These are phyloP conservation scores for Platygyra sinensis DNA, from an alignment of 64 coral and sea anemone genomes.

Conservation along the genomic window DNA sequence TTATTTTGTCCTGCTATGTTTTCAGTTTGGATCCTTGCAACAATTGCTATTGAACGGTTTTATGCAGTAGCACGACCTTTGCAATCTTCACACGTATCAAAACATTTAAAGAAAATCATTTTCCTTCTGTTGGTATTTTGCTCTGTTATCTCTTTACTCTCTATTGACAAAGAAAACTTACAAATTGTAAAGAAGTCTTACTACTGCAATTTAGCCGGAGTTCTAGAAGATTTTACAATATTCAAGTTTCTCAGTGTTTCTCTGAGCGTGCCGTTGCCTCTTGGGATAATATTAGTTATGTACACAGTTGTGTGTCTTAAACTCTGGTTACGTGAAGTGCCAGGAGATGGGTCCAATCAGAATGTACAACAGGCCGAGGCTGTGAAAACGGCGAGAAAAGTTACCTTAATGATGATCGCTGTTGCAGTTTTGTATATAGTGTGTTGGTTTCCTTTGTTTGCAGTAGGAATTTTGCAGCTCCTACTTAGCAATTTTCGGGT, in stretches of 20 bases:
- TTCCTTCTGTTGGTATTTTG: not conserved
- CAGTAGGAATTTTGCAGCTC: too few species aligned
- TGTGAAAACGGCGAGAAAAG: not conserved
- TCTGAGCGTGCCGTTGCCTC: too few species aligned
- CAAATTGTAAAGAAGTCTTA: too few species aligned
- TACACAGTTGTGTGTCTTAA: not conserved
- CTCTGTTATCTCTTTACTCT: not conserved
- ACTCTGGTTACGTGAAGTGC: not conserved
- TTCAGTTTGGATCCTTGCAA: not conserved
- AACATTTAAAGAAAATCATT: not conserved
- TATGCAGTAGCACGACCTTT: not conserved
- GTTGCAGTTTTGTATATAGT: not conserved
- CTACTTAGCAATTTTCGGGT: not conserved
- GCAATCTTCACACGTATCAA: not conserved
- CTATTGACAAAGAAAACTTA: not conserved
- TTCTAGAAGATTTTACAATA: too few species aligned
- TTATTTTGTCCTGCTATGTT: not conserved
- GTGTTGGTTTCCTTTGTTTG: conserved; percentile 4
- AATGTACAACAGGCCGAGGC: not conserved
- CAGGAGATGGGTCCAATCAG: not conserved
- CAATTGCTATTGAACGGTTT: conserved; percentile 1
- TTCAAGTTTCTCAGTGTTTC: too few species aligned
- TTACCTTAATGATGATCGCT: not conserved
- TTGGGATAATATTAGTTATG: not conserved
- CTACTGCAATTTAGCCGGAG: too few species aligned